Evolutionary conservation across 2,113 vertebrate genomes (phyloP).

Genomic region (Tachysurus vachellii): DNA sequence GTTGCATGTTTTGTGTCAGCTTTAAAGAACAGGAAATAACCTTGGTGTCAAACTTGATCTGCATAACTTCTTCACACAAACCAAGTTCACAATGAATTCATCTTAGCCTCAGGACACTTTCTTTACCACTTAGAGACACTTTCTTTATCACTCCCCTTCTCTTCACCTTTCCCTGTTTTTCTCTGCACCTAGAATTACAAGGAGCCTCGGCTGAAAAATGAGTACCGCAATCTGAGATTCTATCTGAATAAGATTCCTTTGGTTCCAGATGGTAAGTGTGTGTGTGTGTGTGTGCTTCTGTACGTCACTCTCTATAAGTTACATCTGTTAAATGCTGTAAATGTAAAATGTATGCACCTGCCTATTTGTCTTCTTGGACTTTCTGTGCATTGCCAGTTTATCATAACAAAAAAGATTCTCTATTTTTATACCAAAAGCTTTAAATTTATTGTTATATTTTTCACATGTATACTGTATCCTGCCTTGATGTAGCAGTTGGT

Average conservation of each 20-base stretch:
- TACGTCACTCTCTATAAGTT: no score
- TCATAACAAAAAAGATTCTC: not conserved
- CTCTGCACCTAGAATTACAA: constrained; percentile 83
- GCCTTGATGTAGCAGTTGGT: not conserved
- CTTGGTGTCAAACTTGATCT: constrained; percentile 6
- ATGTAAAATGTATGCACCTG: not conserved
- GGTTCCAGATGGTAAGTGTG: constrained; percentile 90
- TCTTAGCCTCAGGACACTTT: constrained; percentile 6
- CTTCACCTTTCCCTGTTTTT: not conserved
- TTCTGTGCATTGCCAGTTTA: not conserved
- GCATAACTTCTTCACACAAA: not conserved
- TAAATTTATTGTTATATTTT: not conserved
- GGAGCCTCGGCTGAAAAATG: constrained; percentile 85
- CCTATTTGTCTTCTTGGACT: not conserved
- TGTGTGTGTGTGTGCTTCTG: constrained; percentile 51
- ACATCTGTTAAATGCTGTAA: not conserved
- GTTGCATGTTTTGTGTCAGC: not conserved
- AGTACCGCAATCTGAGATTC: constrained; percentile 93
- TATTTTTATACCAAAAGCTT: not conserved
- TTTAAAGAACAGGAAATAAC: not conserved
- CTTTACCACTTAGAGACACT: constrained; percentile 10
- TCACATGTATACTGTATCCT: not conserved
- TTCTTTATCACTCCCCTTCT: not conserved
- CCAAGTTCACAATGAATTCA: not conserved
- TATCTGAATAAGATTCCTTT: constrained; percentile 98